These are phyloP conservation scores for Carassius auratus DNA, from an alignment of 2,113 vertebrate genomes.

Conservation along the genomic window DNA sequence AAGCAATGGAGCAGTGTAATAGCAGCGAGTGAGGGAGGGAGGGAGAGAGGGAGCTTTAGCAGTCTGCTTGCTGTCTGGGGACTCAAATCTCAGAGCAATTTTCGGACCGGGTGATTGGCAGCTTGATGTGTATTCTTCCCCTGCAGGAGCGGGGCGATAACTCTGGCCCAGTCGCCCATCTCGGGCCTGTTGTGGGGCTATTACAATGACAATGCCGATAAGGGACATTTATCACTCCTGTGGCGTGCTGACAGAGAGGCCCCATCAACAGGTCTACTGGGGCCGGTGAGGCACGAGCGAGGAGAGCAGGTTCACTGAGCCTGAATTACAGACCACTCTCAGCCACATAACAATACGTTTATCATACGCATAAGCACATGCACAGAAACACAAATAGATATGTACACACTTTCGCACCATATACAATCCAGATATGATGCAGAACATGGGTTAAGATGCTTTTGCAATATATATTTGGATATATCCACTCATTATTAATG, in stretches of 20 bases:
- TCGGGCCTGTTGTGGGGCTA: slow-evolving; percentile 78
- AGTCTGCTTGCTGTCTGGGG: slow-evolving; percentile 75
- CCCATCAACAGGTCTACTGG: slow-evolving; percentile 78
- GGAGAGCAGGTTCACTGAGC: slow-evolving; percentile 57
- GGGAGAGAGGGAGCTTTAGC: slow-evolving; percentile 46
- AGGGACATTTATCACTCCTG: slow-evolving; percentile 82
- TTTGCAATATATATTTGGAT: neutral
- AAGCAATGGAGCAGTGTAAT: slow-evolving; percentile 45
- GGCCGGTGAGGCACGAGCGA: slow-evolving; percentile 55
- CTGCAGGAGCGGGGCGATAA: slow-evolving; percentile 77
- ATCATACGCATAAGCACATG: slow-evolving; percentile 37
- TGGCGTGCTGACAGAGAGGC: slow-evolving; percentile 75
- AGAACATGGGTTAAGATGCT: neutral
- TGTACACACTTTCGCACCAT: neutral
- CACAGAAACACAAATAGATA: slow-evolving; percentile 32
- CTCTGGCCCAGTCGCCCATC: slow-evolving; percentile 75
- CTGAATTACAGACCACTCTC: slow-evolving; percentile 60
- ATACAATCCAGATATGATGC: slow-evolving; percentile 46
- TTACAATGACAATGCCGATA: slow-evolving; percentile 85
- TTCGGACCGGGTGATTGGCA: slow-evolving; percentile 82
- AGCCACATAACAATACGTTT: slow-evolving; percentile 57
- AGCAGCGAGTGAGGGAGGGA: slow-evolving; percentile 43
- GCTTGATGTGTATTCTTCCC: slow-evolving; percentile 83
- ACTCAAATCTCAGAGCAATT: slow-evolving; percentile 89
- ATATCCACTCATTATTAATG: neutral